Conservation (phyloP, 2,797 vertebrate species). For the Typhlichthys subterraneus region DNA sequence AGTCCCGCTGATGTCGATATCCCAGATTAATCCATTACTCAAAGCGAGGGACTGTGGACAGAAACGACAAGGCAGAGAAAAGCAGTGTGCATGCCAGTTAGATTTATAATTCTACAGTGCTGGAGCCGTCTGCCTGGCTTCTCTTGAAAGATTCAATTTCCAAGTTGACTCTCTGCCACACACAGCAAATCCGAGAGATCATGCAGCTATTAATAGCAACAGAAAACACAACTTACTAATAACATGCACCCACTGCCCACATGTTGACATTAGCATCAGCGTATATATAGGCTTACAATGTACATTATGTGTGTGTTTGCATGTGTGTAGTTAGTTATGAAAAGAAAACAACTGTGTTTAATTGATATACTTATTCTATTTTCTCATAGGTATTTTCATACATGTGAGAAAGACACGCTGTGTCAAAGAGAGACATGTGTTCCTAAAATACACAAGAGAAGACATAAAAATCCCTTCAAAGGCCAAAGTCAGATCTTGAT, state of each 20-base stretch:
- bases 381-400: too few species aligned
- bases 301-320: constrained; percentile 8
- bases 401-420: too few species aligned
- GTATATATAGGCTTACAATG: not conserved
- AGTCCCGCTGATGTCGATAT: constrained; percentile 1
- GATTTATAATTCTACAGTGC: constrained; percentile 26
- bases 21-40: constrained; percentile 16
- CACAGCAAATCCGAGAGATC: constrained; percentile 64
- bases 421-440: too few species aligned
- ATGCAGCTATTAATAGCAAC: constrained; percentile 57
- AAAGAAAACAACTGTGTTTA: not conserved
- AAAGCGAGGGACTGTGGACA: constrained; percentile 11
- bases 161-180: constrained; percentile 58
- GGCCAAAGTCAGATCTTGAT: not conserved
- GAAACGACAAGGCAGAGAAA: constrained; percentile 41
- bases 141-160: constrained; percentile 54
- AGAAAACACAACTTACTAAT: constrained; percentile 50
- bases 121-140: constrained; percentile 54
- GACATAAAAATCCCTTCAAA: too few species aligned
- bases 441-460: too few species aligned
- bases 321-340: constrained; percentile 28
- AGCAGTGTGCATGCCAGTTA: constrained; percentile 38
- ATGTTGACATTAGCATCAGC: constrained; percentile 42
- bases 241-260: constrained; percentile 49
- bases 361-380: not conserved